Evolutionary conservation across 2,113 vertebrate species (phyloP).

Genomic region (Nipponia nippon): DNA sequence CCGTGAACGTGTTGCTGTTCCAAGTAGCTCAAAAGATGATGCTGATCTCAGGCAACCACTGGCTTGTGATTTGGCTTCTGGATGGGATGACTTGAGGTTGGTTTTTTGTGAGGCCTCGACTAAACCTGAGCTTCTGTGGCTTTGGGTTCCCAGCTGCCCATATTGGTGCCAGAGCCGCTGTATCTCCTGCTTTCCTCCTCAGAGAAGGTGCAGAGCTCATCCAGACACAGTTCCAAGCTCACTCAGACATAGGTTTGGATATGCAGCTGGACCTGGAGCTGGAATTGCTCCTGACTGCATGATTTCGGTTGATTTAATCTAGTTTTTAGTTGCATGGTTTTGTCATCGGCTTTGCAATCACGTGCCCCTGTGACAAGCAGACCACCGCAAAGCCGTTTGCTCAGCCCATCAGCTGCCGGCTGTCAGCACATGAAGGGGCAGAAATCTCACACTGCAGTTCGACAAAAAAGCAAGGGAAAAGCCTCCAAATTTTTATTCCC

Average conservation of each 20-base stretch:
- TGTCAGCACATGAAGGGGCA: background rate
- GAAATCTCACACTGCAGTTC: background rate
- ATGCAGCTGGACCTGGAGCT: background rate
- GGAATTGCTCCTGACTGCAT: background rate
- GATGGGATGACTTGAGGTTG: background rate
- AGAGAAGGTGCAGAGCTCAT: background rate
- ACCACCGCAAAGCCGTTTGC: fast-evolving
- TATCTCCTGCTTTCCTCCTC: background rate
- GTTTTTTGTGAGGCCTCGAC: background rate
- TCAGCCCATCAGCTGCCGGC: background rate
- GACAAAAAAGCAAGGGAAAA: background rate
- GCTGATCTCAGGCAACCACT: background rate
- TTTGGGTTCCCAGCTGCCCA: background rate
- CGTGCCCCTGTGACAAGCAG: background rate
- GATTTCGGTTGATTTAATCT: background rate
- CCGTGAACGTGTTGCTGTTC: fast-evolving
- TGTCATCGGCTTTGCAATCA: fast-evolving
- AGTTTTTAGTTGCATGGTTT: background rate
- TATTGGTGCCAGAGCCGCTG: background rate
- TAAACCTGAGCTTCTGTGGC: background rate
- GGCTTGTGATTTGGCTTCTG: background rate
- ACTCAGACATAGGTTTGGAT: background rate
- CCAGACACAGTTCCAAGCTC: background rate
- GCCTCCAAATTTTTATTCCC: background rate
- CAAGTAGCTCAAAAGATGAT: background rate